These are phyloP conservation scores for Habropoda laboriosa DNA, from an alignment of 1,140 invertebrate genomes.

Conservation along the genomic window DNA sequence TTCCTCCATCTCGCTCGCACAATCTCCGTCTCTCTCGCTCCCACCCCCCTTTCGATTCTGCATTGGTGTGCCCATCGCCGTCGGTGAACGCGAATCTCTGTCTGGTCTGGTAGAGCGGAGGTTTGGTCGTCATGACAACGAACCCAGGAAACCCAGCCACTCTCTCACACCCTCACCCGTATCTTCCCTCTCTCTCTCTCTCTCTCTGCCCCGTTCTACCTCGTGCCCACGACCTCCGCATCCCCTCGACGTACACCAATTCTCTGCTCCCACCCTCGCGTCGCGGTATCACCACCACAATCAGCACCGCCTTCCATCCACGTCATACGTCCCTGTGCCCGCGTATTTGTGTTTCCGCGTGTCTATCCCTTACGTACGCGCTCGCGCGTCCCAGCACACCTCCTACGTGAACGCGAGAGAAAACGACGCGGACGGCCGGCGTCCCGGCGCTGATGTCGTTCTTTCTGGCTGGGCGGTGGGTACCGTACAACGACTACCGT, in stretches of 20 bases:
- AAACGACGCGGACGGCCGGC: neutral
- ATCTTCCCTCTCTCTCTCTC: slow-evolving; percentile 33
- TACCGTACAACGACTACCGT: too few relatives aligned
- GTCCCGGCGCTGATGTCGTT: slow-evolving; percentile 6
- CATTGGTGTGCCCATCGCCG: slow-evolving; percentile 55
- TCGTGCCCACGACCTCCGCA: slow-evolving; percentile 43
- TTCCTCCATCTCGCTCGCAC: neutral
- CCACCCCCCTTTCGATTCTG: slow-evolving; percentile 41
- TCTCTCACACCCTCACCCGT: slow-evolving; percentile 54
- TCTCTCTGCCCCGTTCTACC: slow-evolving; percentile 39
- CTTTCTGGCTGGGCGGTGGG: neutral
- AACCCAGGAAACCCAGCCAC: slow-evolving; percentile 80
- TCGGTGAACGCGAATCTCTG: slow-evolving; percentile 78
- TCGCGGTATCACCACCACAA: slow-evolving; percentile 26
- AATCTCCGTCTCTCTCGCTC: neutral
- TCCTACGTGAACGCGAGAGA: slow-evolving; percentile 5
- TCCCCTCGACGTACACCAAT: slow-evolving; percentile 39
- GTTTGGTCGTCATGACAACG: slow-evolving; percentile 79
- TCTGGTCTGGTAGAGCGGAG: slow-evolving; percentile 77
- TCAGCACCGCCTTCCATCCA: slow-evolving; percentile 24
- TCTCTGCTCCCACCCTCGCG: slow-evolving; percentile 19
- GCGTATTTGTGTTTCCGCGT: slow-evolving; percentile 10
- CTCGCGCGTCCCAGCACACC: neutral
- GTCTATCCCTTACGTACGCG: slow-evolving; percentile 19
- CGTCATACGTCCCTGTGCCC: slow-evolving; percentile 8